A percentile compares a stretch with the other conserved stretches of the same genome.
phyloP scores from a whole-genome alignment of 2,113 vertebrate genomes.

The Heliornis fulica region DNA sequence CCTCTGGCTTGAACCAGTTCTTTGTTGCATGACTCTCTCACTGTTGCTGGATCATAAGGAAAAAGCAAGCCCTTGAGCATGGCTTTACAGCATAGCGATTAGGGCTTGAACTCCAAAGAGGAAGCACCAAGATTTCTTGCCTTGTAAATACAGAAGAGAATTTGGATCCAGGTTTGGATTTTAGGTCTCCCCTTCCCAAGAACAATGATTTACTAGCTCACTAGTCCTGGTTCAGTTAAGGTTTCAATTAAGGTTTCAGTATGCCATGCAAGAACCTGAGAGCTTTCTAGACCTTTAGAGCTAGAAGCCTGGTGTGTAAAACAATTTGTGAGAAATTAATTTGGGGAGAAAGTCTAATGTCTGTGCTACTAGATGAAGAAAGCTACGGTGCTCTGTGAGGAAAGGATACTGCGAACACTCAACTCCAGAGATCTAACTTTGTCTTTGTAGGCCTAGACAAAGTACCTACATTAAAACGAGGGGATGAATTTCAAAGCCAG shows the following conservation, averaged over 20 bases:
- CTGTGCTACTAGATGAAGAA: background rate
- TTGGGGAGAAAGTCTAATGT: background rate
- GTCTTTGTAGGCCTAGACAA: background rate
- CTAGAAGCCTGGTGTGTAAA: background rate
- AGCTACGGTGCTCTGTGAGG: background rate
- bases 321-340: background rate
- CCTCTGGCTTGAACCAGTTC: background rate
- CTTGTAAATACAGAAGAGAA: background rate
- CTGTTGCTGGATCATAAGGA: background rate
- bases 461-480: background rate
- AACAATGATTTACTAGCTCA: background rate
- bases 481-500: background rate
- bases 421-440: background rate
- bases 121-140: background rate
- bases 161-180: background rate
- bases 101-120: background rate
- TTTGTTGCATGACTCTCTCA: background rate
- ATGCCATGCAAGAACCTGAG: background rate
- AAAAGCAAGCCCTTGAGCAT: accelerated
- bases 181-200: background rate
- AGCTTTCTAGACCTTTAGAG: background rate
- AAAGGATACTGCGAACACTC: background rate
- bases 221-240: background rate
- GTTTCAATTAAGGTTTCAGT: background rate
- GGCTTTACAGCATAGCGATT: background rate